Conservation (phyloP, 2,797 vertebrate species). For the Melanotaenia trifasciata region DNA sequence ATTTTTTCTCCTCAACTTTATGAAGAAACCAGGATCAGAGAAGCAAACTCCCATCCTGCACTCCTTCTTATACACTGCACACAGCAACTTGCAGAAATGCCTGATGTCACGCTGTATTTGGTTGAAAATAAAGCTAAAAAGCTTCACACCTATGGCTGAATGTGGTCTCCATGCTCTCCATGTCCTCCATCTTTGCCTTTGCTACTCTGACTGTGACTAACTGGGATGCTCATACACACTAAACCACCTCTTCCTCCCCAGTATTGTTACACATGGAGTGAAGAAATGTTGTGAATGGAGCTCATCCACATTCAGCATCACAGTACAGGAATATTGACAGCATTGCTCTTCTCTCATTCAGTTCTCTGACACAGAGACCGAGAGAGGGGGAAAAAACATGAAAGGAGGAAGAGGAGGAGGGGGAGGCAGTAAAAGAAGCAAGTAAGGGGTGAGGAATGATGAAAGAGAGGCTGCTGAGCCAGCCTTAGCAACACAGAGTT, state of each 20-base stretch:
- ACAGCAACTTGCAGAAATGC: neutral
- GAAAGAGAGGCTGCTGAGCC: constrained; percentile 74
- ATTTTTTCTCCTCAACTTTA: constrained; percentile 25
- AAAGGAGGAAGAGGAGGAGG: constrained; percentile 20
- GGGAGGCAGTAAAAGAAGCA: constrained; percentile 35
- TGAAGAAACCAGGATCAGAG: constrained; percentile 5
- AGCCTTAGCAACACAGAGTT: constrained; percentile 87
- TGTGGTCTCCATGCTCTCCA: neutral
- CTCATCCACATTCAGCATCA: constrained; percentile 35
- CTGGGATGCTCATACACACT: neutral
- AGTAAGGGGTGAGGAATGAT: constrained; percentile 66
- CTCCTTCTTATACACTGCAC: neutral
- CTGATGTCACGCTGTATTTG: neutral
- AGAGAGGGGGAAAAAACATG: constrained; percentile 1
- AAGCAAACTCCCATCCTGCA: neutral
- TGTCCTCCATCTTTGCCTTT: constrained; percentile 34
- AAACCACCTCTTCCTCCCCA: neutral
- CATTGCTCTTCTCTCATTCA: constrained; percentile 20
- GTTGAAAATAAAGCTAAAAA: constrained; percentile 5
- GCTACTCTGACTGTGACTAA: constrained; percentile 12
- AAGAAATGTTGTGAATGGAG: constrained; percentile 67
- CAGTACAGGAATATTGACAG: constrained; percentile 27
- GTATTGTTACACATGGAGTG: neutral
- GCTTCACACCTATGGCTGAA: neutral
- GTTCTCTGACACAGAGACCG: constrained; percentile 14